Conservation (phyloP, 2,888 invertebrate genomes). For the Molanna angustata region DNA sequence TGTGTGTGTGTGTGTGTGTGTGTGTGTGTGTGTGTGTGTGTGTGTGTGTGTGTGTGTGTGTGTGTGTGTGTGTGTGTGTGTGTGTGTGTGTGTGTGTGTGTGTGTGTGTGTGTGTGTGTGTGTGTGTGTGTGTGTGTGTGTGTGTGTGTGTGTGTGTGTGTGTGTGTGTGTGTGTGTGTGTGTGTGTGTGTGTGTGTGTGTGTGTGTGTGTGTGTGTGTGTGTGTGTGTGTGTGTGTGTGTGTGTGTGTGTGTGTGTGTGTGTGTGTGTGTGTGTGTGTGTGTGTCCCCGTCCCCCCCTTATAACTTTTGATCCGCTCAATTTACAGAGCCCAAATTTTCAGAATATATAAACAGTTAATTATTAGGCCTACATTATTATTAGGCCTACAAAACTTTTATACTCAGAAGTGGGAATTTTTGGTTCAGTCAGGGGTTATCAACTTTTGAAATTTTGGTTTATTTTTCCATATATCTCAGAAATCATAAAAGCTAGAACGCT, state of each 20-base stretch:
- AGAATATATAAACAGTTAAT: too few relatives aligned
- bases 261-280: conserved; percentile 30
- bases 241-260: conserved; percentile 33
- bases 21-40: conserved; percentile 32
- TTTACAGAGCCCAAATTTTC: too few relatives aligned
- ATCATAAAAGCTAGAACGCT: too few relatives aligned
- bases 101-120: conserved; percentile 32
- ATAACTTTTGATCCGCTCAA: too few relatives aligned
- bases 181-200: conserved; percentile 33
- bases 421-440: too few relatives aligned
- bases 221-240: conserved; percentile 33
- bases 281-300: too few relatives aligned
- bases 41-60: conserved; percentile 32
- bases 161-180: conserved; percentile 33
- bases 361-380: too few relatives aligned
- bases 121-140: conserved; percentile 32
- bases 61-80: conserved; percentile 32
- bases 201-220: conserved; percentile 33
- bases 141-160: conserved; percentile 32
- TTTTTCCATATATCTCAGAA: too few relatives aligned
- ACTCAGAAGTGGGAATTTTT: too few relatives aligned
- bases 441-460: too few relatives aligned
- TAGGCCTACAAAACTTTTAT: too few relatives aligned
- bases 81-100: conserved; percentile 32
- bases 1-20: conserved; percentile 15